Evolutionary conservation across 2,113 vertebrate genomes (phyloP), one percentile per base, ranked within the genome.

Genomic region (Menidia beryllina): DNA sequence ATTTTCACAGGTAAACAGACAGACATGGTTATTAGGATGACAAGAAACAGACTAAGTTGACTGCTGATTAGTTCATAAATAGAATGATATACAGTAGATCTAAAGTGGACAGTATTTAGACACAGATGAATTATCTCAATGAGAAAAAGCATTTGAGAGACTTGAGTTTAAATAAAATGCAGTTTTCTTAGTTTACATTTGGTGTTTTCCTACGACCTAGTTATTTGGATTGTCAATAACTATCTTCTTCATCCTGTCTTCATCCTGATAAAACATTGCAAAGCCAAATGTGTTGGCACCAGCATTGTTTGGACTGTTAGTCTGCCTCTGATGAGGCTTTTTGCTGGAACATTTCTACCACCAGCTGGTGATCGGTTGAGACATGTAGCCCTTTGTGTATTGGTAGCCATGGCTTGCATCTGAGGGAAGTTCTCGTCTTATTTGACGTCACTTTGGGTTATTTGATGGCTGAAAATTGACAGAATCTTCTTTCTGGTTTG

Each of bases 261-360:
- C n/a, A n/a, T 58, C 39, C 20, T 49, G 19, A 24, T 61, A 13
- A 21, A 61, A 49, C 50, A 48, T 69, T 38, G n/a, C 19, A 52
- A 30, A 62, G 12, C 10, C 41, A 63, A 64, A 69, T 69, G 48
- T 72, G 56, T 80, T 43, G 50, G 39, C 21, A 21, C 11, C 26
- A 19, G 24, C 43, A 24, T 47, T 50, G 62, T 39, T 77, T 59
- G 19, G 2, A 41, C 24, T 25, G 23, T 26, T 49, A 26, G 45
- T 30, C 20, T 19, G 26, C 24, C 51, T 26, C 20, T 63, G 13
- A 50, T 4, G 5, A 15, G 13, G n/a, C 14, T 5, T 66, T 60
- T 47, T 60, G n/a, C 27, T 57, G 69, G 20, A 7, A n/a, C 43
- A 26, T 60, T 39, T 45, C 50, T 30, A 30, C 23, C 27, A 61